These are phyloP conservation scores for Myiagra hebetior DNA, from an alignment of 2,113 vertebrate species.

Conservation along the genomic window DNA sequence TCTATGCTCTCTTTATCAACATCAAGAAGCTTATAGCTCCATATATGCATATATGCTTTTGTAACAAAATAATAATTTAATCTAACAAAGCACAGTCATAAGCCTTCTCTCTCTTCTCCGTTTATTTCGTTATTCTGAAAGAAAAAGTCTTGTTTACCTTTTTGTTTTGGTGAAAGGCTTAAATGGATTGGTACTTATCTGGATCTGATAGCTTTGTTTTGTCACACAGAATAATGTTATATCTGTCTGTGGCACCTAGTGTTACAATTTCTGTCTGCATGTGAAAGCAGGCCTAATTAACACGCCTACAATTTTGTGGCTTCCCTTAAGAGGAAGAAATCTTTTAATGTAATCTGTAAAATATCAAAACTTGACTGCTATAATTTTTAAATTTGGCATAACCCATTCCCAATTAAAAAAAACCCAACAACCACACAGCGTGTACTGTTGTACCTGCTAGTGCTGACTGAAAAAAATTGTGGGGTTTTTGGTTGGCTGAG, in stretches of 20 bases:
- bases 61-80: background rate
- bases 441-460: background rate
- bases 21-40: background rate
- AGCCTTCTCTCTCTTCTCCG: background rate
- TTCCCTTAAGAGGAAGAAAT: background rate
- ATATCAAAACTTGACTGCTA: background rate
- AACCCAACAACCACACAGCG: rapidly evolving
- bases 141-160: background rate
- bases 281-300: background rate
- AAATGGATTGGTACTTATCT: background rate
- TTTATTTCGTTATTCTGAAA: background rate
- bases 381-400: background rate
- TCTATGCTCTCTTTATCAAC: background rate
- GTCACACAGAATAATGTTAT: background rate
- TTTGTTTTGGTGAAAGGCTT: background rate
- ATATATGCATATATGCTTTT: too few species aligned
- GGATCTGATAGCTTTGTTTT: background rate
- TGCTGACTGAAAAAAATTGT: background rate
- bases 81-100: background rate
- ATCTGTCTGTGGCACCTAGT: background rate
- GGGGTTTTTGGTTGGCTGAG: background rate
- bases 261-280: background rate
- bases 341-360: background rate
- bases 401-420: background rate
- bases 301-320: background rate